A percentile compares a stretch with the other conserved stretches of the same genome.
phyloP scores from a whole-genome alignment of 2,797 vertebrate genomes.

The Odontamblyopus lacepedii region DNA sequence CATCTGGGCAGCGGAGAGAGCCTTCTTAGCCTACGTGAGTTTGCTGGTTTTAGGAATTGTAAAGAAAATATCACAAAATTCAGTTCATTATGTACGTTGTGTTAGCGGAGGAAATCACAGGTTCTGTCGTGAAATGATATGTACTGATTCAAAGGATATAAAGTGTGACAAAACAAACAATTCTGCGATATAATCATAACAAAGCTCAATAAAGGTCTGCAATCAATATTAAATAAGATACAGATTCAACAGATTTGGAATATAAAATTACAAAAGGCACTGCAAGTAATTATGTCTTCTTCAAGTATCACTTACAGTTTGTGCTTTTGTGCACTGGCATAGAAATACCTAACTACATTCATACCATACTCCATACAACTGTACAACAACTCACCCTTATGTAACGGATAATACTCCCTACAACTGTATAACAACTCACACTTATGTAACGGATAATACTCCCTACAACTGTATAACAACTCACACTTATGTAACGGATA shows the following conservation, averaged over 20 bases:
- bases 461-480: too few species aligned
- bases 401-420: too few species aligned
- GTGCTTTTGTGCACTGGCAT: neutral
- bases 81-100: too few species aligned
- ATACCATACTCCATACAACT: too few species aligned
- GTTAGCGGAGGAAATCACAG: too few species aligned
- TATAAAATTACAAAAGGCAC: too few species aligned
- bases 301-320: neutral
- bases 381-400: too few species aligned
- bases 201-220: neutral
- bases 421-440: too few species aligned
- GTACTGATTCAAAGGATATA: neutral
- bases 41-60: neutral
- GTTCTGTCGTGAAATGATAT: neutral
- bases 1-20: slow-evolving; percentile 59
- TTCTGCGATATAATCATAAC: neutral
- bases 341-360: neutral
- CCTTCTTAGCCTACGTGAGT: neutral
- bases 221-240: neutral
- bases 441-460: too few species aligned
- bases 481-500: too few species aligned
- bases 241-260: neutral
- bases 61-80: too few species aligned
- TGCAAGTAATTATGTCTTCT: neutral
- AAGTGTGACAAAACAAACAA: neutral